Base-by-base conservation (phyloP, 1,140 invertebrate species). In the Formica selysi region DNA sequence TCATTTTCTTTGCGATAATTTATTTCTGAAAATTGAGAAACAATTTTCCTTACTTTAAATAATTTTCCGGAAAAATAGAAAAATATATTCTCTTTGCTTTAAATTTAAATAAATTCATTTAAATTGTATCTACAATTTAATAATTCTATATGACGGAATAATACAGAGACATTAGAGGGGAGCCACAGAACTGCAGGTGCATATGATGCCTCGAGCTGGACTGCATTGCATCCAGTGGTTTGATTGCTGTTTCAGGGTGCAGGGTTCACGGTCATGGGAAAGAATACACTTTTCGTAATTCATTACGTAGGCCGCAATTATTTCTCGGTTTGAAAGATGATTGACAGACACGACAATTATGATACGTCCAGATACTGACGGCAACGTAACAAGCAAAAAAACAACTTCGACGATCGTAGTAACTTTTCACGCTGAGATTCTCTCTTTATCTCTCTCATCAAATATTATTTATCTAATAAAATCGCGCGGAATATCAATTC, bases 401-500 rank as follows among this genome's bases (percentile, higher is more conserved):
- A 51, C 4, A 51, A 19, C 16, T 1, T 2, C 11, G 44, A 41
- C 10, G 38, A 44, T 29, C 41, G 10, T 44, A 8, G 8, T 2
- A 48, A 13, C 1, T 48, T 11, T 13, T 38, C 7, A 51, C 22
- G 22, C 16, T 61, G 22, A 76, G 22, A 76, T 41, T 36, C 36
- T 32, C n/a, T 61, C 57, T 22, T 22, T 22, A 22, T 22, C 0
- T 36, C 22, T 32, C n/a, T 61, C 57, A 41, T 76, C 54, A 62
- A 76, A 61, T 4, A 57, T 57, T 62, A 76, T 76, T 76, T 76
- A 61, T 62, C 22, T 76, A 76, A 76, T 59, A 36, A 54, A 76
- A 26, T 62, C 57, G n/a, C 1, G 48, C 48, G 48, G 48, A 51
- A 19, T n/a, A 41, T 13, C 29, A 19, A 22, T 26, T 8, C 16